Evolutionary conservation across 2,113 vertebrate genomes (phyloP).

Genomic region (Python bivittatus): DNA sequence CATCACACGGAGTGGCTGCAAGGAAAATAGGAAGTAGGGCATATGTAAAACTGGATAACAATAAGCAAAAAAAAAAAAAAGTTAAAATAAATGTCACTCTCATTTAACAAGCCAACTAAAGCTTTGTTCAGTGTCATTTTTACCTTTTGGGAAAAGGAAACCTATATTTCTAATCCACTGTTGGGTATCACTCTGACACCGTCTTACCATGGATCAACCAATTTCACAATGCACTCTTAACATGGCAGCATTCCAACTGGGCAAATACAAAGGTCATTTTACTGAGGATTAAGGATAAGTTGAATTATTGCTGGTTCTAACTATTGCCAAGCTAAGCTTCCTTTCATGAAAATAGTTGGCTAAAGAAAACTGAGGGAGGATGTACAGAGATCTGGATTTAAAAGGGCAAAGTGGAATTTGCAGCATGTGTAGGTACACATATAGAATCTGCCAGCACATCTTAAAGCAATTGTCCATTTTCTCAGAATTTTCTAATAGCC

Average conservation of each 20-base stretch:
- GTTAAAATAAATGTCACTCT: neutral
- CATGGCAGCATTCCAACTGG: neutral
- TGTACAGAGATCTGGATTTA: no score
- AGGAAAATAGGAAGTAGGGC: neutral
- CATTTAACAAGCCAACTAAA: neutral
- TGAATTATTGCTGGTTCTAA: neutral
- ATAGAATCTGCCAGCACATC: no score
- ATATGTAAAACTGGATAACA: no score
- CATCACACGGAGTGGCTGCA: neutral
- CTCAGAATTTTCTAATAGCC: no score
- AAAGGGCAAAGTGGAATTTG: no score
- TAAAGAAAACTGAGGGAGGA: neutral
- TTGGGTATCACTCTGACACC: neutral
- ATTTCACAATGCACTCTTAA: neutral
- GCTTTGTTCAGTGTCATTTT: neutral
- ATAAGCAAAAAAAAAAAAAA: neutral
- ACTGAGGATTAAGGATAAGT: neutral
- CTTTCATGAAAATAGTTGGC: neutral
- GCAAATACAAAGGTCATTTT: neutral
- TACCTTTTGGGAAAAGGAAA: neutral
- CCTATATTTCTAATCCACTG: neutral
- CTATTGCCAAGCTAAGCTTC: neutral
- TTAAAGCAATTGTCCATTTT: no score
- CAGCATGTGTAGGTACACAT: no score
- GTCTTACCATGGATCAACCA: neutral